Percentiles rank a stretch among this genome's conserved stretches.
Conservation (phyloP, 2,113 vertebrate genomes). For the Cheilinus undulatus region DNA sequence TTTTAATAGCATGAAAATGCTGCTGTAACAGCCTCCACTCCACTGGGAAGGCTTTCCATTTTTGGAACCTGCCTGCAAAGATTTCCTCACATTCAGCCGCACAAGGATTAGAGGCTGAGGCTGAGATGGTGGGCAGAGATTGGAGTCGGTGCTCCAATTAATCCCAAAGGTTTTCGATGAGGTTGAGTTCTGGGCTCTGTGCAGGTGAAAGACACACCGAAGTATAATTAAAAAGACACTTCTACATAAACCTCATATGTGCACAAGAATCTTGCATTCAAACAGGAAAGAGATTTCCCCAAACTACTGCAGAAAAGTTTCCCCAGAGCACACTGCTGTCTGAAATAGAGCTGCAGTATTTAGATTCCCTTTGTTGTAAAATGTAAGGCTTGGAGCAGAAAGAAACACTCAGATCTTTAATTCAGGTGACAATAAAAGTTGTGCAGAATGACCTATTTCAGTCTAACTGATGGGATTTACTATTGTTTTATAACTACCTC, state of each 20-base stretch:
- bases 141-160: constrained; percentile 1
- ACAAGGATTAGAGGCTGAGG: background rate
- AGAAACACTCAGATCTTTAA: background rate
- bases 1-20: background rate
- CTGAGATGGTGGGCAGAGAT: background rate
- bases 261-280: too few species aligned
- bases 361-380: constrained; percentile 1
- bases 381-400: background rate
- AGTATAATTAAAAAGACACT: background rate
- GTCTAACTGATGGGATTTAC: too few species aligned
- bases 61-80: constrained; percentile 6
- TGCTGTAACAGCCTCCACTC: background rate
- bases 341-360: background rate
- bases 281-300: background rate
- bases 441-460: background rate
- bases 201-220: background rate
- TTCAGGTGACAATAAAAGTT: background rate
- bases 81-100: background rate
- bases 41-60: constrained; percentile 1
- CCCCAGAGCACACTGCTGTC: background rate
- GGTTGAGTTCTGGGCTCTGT: background rate
- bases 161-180: background rate
- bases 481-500: too few species aligned
- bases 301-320: constrained; percentile 1
- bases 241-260: background rate